phyloP scores from a whole-genome alignment of 2,888 invertebrate genomes.

The Nectonema munidae region DNA sequence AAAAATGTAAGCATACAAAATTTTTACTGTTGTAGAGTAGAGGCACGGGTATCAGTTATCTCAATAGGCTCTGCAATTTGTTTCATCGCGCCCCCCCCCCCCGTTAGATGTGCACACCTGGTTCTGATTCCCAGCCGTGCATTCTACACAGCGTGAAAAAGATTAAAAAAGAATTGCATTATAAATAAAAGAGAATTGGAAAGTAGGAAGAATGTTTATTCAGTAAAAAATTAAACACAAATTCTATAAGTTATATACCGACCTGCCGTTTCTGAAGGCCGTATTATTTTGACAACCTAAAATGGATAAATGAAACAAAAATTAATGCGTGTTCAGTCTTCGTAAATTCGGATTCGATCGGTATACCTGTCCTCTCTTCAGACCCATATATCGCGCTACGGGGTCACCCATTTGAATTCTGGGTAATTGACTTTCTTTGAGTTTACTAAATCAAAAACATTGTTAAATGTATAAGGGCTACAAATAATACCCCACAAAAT shows the following conservation, averaged over 20 bases:
- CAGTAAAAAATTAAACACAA: constrained; percentile 27
- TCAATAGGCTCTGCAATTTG: too few species aligned
- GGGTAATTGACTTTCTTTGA: constrained; percentile 94
- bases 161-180: too few species aligned
- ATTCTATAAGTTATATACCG: constrained; percentile 86
- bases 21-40: too few species aligned
- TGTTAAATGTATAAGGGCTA: constrained; percentile 7
- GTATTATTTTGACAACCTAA: constrained; percentile 77
- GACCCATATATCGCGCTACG: constrained; percentile 82
- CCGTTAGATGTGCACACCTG: too few species aligned
- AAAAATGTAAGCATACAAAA: too few species aligned
- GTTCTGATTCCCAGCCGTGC: too few species aligned
- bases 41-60: too few species aligned
- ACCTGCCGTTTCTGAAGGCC: constrained; percentile 86
- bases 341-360: constrained; percentile 18
- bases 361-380: constrained; percentile 71
- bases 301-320: constrained; percentile 20
- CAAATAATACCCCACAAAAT: constrained; percentile 9
- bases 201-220: too few species aligned
- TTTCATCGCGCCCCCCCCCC: too few species aligned
- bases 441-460: constrained; percentile 30
- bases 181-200: too few species aligned
- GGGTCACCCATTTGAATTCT: constrained; percentile 94
- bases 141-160: too few species aligned
- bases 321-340: constrained; percentile 18